phyloP scores from a whole-genome alignment of 2,888 invertebrate species.

The Heliconius cydno region DNA sequence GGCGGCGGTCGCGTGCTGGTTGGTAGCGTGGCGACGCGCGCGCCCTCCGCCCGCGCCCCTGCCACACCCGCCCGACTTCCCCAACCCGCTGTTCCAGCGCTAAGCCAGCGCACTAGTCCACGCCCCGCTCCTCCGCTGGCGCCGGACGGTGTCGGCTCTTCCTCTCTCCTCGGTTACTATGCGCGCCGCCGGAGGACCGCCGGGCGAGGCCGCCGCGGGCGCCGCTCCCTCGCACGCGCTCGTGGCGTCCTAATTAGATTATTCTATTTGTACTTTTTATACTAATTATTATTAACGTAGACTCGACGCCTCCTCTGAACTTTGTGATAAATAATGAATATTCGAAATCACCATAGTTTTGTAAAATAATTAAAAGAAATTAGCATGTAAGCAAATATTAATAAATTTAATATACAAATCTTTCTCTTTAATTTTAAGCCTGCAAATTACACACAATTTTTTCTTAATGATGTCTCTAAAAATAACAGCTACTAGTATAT shows the following conservation, averaged over 20 bases:
- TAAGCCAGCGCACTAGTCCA: conserved; percentile 68
- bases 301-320: conserved; percentile 80
- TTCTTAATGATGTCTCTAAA: not conserved
- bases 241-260: conserved; percentile 69
- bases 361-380: conserved; percentile 75
- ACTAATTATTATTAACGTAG: conserved; percentile 71
- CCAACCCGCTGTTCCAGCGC: conserved; percentile 93
- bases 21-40: conserved; percentile 95
- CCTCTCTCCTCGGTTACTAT: conserved; percentile 72
- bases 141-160: conserved; percentile 79
- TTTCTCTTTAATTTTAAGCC: not conserved
- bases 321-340: conserved; percentile 82
- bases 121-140: conserved; percentile 81
- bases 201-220: conserved; percentile 76
- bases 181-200: conserved; percentile 81
- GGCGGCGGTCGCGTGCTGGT: conserved; percentile 97
- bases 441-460: not conserved
- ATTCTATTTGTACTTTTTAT: conserved; percentile 60
- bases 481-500: not conserved
- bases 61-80: conserved; percentile 97
- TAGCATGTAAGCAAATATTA: conserved; percentile 59
- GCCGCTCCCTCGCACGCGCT: conserved; percentile 74
- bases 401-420: conserved; percentile 65
- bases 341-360: conserved; percentile 79
- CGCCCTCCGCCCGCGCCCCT: conserved; percentile 94